These are phyloP conservation scores for Cryptosula pallasiana DNA, from an alignment of 2,888 invertebrate genomes.

Conservation along the genomic window DNA sequence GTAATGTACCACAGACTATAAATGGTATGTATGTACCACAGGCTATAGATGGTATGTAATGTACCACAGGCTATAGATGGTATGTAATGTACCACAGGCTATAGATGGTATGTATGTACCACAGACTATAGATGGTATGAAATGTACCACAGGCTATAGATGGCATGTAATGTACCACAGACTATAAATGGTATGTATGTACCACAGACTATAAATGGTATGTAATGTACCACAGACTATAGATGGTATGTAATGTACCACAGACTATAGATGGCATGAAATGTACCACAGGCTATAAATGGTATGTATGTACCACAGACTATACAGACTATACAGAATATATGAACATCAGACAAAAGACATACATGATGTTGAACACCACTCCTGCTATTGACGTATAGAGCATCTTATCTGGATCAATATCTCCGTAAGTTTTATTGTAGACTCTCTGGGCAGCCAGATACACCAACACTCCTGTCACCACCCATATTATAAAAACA, in stretches of 20 bases:
- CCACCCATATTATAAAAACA: conserved; percentile 23
- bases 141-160: too few relatives aligned
- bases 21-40: too few relatives aligned
- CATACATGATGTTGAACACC: conserved; percentile 21
- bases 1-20: too few relatives aligned
- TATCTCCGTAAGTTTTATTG: neutral
- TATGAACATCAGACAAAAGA: neutral
- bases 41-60: too few relatives aligned
- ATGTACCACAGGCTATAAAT: too few relatives aligned
- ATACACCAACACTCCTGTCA: conserved; percentile 20
- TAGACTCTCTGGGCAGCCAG: conserved; percentile 22
- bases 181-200: too few relatives aligned
- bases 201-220: neutral
- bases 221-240: neutral
- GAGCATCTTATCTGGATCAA: conserved; percentile 5
- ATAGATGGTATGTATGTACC: too few relatives aligned
- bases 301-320: neutral
- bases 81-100: too few relatives aligned
- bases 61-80: too few relatives aligned
- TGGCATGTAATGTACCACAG: too few relatives aligned
- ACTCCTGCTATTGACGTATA: conserved; percentile 14
- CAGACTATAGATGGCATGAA: too few relatives aligned
- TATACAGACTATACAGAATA: neutral
- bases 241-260: neutral
- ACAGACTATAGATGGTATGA: too few relatives aligned